A percentile compares a stretch with the other conserved stretches of the same genome.
These are phyloP conservation scores for Zelleria hepariella DNA, from an alignment of 2,888 invertebrate genomes.

Conservation along the genomic window DNA sequence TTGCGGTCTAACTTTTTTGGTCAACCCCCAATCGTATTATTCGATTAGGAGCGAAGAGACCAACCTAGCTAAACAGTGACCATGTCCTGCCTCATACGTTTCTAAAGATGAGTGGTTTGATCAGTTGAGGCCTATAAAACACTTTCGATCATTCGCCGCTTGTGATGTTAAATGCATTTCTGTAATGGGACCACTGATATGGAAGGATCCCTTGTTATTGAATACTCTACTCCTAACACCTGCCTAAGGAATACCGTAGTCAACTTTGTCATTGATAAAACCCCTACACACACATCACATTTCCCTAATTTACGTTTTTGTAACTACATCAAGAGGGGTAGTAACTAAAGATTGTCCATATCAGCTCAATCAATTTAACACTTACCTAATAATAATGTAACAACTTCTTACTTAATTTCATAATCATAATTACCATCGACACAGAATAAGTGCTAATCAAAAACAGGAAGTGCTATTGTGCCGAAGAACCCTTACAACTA, in stretches of 20 bases:
- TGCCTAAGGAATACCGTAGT: constrained; percentile 55
- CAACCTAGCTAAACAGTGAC: background rate
- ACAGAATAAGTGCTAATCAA: constrained; percentile 73
- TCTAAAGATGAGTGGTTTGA: constrained; percentile 13
- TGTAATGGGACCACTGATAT: constrained; percentile 30
- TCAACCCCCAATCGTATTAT: background rate
- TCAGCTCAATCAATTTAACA: constrained; percentile 71
- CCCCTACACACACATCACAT: constrained; percentile 61
- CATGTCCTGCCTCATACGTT: background rate
- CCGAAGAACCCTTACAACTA: constrained; percentile 70
- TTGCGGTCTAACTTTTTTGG: background rate
- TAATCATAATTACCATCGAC: constrained; percentile 69
- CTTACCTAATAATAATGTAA: constrained; percentile 72
- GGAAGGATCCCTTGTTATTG: constrained; percentile 27
- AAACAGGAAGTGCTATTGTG: constrained; percentile 72
- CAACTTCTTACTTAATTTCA: constrained; percentile 68
- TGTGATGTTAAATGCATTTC: constrained; percentile 35
- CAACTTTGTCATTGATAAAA: constrained; percentile 72
- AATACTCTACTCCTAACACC: constrained; percentile 30
- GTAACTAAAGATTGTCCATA: constrained; percentile 71
- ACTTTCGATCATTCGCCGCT: constrained; percentile 40
- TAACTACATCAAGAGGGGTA: constrained; percentile 63
- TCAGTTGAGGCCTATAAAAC: constrained; percentile 47
- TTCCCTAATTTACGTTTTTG: constrained; percentile 53
- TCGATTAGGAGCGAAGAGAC: background rate